phyloP scores from a whole-genome alignment of 2,888 invertebrate species.

The Automeris io region DNA sequence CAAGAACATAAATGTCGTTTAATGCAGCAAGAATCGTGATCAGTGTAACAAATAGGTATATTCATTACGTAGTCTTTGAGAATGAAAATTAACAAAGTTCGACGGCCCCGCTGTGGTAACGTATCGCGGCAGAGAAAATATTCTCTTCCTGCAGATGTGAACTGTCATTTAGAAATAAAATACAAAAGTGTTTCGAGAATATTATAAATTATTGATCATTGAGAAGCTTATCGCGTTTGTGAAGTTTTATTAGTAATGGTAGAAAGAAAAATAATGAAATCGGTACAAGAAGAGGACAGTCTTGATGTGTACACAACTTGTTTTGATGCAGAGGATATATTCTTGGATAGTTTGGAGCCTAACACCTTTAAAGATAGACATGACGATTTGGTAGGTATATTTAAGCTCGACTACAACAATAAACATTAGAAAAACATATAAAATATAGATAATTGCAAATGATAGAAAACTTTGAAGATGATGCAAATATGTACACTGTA shows the following conservation, averaged over 20 bases:
- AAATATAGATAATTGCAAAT: too few species aligned
- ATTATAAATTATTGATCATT: background rate
- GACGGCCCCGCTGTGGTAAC: slow-evolving; percentile 56
- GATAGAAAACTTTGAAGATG: too few species aligned
- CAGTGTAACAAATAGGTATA: slow-evolving; percentile 50
- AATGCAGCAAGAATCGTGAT: slow-evolving; percentile 52
- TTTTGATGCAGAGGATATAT: slow-evolving; percentile 39
- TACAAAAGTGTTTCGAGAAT: background rate
- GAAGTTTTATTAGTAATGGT: slow-evolving; percentile 41
- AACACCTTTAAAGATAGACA: slow-evolving; percentile 43
- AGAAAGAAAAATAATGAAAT: slow-evolving; percentile 52
- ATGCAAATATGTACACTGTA: too few species aligned
- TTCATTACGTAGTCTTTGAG: slow-evolving; percentile 58
- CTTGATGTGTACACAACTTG: slow-evolving; percentile 57
- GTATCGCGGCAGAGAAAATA: slow-evolving; percentile 43
- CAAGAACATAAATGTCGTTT: slow-evolving; percentile 52
- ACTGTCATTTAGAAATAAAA: slow-evolving; percentile 39
- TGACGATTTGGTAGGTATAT: slow-evolving; percentile 40
- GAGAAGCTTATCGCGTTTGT: too few species aligned
- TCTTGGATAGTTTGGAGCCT: slow-evolving; percentile 64
- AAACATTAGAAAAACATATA: too few species aligned
- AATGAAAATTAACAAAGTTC: slow-evolving; percentile 69
- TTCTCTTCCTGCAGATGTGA: slow-evolving; percentile 37
- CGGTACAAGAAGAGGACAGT: slow-evolving; percentile 57
- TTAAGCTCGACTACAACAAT: background rate